phyloP scores from a whole-genome alignment of 2,113 vertebrate genomes.

The Fulica atra region DNA sequence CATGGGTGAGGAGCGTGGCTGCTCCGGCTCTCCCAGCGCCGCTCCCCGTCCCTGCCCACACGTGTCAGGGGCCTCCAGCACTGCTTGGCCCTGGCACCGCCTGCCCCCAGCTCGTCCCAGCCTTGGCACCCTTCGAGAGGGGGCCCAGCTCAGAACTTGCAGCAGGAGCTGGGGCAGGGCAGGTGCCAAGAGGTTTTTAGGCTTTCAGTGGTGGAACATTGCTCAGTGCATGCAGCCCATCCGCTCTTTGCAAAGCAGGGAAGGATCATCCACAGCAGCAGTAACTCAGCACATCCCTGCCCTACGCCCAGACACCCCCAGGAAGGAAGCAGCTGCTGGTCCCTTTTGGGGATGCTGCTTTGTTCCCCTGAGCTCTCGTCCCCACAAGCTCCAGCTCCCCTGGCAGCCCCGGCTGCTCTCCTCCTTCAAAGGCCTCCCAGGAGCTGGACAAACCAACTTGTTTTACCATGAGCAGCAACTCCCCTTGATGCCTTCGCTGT shows the following conservation, averaged over 20 bases:
- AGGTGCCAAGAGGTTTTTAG: accelerated
- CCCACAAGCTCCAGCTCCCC: accelerated
- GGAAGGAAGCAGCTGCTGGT: background rate
- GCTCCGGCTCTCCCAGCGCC: background rate
- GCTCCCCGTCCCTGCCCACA: background rate
- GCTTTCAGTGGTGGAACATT: accelerated
- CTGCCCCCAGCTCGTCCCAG: accelerated
- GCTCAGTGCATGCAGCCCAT: accelerated
- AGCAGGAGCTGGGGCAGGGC: background rate
- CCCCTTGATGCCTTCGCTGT: background rate
- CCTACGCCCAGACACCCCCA: accelerated
- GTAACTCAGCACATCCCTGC: background rate
- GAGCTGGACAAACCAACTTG: background rate
- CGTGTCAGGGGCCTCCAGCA: accelerated
- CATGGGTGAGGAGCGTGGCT: accelerated
- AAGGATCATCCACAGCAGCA: background rate
- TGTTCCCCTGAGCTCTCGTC: background rate
- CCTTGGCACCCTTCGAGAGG: too few species aligned
- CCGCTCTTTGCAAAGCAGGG: accelerated
- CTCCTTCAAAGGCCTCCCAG: background rate
- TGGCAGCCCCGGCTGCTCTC: background rate
- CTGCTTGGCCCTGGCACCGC: background rate
- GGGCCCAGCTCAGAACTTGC: accelerated
- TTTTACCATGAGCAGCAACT: background rate
- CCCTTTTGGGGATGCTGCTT: background rate